Base-by-base conservation (phyloP, 2,797 vertebrate genomes). In the Paguma larvata region DNA sequence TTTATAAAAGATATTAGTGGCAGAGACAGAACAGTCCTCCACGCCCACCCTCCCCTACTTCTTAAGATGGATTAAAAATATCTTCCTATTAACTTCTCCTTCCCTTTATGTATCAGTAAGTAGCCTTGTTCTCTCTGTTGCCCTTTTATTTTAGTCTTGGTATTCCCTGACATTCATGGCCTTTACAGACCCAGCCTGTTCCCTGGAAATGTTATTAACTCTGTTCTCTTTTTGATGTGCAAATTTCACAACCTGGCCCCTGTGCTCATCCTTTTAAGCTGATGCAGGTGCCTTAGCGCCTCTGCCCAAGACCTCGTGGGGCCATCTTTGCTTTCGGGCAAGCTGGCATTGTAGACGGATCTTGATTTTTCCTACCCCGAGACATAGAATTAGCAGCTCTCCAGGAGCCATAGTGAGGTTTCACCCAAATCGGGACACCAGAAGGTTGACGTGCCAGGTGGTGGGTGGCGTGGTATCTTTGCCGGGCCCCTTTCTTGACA, bases 51-150 rank as follows among this genome's bases (percentile, higher is more conserved):
- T 77, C 19, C 48, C 13, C 44, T 2, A 18, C 92, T 94, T 84
- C 94, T 92, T 82, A 67, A 92, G 48, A 67, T 59, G 68, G 73
- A 53, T 88, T 90, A 18, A 88, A 73, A 94, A 65, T 44, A 68
- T 16, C 85, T 89, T 32, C 48, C 56, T 68, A 1, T 88, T 68
- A 5, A 34, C 21, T 32, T 34, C 46, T 68, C n/a, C 65, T 68
- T n/a, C 65, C 62, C 68, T 77, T 44, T 38, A 6, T 32, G 0
- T 34, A 3, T 59, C 63, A 14, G 4, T n/a, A 51, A 14, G 4
- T n/a, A 51, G 87, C 72, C 65, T 1, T 14, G 3, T 62, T 41
- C 53, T 30, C 56, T 75, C 21, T 79, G 32, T 62, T 38, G 9
- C 85, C 44, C 23, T 44, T 83, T 85, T 51, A 18, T 44, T 83